A percentile compares a stretch with the other conserved stretches of the same genome.
Evolutionary conservation across 2,888 invertebrate species (phyloP).

Genomic region (Hirtodrosophila alboralis): DNA sequence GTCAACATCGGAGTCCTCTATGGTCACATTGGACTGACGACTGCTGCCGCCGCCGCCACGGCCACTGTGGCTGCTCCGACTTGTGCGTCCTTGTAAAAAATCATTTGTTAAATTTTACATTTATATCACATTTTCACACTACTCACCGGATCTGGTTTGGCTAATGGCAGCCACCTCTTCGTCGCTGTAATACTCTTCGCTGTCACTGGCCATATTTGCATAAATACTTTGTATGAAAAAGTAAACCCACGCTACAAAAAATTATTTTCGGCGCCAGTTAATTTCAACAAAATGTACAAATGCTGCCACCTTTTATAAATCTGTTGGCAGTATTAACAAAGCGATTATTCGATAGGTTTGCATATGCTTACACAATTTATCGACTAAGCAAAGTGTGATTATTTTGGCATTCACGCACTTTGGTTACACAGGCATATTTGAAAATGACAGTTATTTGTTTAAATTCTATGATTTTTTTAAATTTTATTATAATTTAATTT

Average conservation of each 20-base stretch:
- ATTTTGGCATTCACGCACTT: no score
- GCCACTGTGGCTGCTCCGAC: constrained; percentile 4
- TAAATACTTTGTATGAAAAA: background rate
- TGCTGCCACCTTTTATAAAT: constrained; percentile 15
- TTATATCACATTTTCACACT: background rate
- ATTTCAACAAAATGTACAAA: constrained; percentile 37
- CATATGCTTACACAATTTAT: no score
- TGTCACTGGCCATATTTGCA: constrained; percentile 43
- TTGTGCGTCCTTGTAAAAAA: constrained; percentile 36
- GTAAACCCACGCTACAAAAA: constrained; percentile 1
- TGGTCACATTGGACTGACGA: constrained; percentile 28
- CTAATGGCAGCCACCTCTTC: constrained; percentile 32
- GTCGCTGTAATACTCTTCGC: constrained; percentile 37
- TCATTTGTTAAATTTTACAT: background rate
- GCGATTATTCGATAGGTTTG: background rate
- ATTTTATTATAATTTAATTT: no score
- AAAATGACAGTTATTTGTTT: no score
- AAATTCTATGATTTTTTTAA: no score
- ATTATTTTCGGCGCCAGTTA: constrained; percentile 41
- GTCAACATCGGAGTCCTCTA: constrained; percentile 44
- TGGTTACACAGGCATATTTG: no score
- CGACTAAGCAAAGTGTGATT: no score
- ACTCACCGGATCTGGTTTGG: constrained; percentile 46
- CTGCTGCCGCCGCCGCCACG: background rate
- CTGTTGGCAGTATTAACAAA: constrained; percentile 12